A percentile compares a stretch with the other conserved stretches of the same genome.
Conservation (phyloP, 2,113 vertebrate genomes). For the Cranoglanis bouderius region DNA sequence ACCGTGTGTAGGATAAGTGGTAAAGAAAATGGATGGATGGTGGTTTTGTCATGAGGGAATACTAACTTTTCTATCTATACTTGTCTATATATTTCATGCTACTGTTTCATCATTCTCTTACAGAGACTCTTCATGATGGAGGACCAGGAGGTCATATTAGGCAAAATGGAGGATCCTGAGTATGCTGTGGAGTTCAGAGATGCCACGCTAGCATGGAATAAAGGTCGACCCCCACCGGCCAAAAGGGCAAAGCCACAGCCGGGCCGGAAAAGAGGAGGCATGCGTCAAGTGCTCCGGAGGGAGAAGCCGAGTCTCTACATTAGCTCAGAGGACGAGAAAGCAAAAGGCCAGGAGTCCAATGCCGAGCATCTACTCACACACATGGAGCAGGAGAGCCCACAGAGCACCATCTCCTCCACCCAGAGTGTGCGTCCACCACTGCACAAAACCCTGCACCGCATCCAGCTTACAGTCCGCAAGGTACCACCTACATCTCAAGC, state of each 20-base stretch:
- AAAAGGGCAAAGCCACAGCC: conserved; percentile 46
- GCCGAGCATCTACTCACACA: conserved; percentile 72
- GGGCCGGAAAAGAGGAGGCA: conserved; percentile 58
- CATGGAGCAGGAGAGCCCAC: conserved; percentile 78
- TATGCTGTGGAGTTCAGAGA: conserved; percentile 74
- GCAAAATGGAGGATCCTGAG: conserved; percentile 66
- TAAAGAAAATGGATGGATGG: too few relatives aligned
- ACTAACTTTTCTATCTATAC: background rate
- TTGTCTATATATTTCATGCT: background rate
- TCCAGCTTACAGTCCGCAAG: conserved; percentile 72
- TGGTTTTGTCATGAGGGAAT: background rate
- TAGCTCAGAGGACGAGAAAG: conserved; percentile 63
- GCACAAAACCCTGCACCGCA: conserved; percentile 74
- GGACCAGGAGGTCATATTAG: conserved; percentile 66
- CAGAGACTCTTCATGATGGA: conserved; percentile 80
- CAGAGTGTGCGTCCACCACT: conserved; percentile 69
- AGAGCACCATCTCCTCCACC: conserved; percentile 76
- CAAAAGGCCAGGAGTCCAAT: conserved; percentile 61
- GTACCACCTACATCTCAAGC: conserved; percentile 55
- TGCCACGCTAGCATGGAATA: conserved; percentile 77
- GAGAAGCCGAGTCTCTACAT: conserved; percentile 75
- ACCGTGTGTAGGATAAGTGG: too few relatives aligned
- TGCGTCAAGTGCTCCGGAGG: conserved; percentile 66
- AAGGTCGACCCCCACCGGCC: conserved; percentile 48
- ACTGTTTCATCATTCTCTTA: background rate